Base-by-base conservation (phyloP, 2,113 vertebrate species). In the Dendropsophus ebraccatus region DNA sequence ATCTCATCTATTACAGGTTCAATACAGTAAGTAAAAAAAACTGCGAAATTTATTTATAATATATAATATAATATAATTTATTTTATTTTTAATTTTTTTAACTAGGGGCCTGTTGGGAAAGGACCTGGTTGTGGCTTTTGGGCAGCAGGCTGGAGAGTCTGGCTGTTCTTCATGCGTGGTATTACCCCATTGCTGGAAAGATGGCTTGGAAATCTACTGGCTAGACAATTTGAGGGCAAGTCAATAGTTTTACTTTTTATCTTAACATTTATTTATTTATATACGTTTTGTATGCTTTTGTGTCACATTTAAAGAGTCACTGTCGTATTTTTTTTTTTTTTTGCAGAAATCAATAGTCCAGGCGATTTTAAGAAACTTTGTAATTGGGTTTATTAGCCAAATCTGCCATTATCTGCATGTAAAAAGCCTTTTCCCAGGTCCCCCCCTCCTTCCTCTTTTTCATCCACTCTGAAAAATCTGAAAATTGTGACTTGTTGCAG, bases 111-210 rank as follows among this genome's bases (percentile, higher is more conserved):
- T 67, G 98, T 99, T 85, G 98, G 98, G 52, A 99, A 99, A 83
- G 98, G 98, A 87, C 98, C 98, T 75, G 98, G 98, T 86, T 99
- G 98, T 93, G 98, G 98, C 30, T 99, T 99, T 92, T 99, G 98
- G 98, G 98, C 97, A 87, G 95, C 98, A 1, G 98, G 98, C 32
- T 99, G 98, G 98, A 94, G 98, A 74, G 98, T 99, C n/a, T 99
- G 98, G 98, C 93, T 99, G 72, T 99, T 99, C 91, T 99, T 99
- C 90, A 99, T 99, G 98, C 95, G 98, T 60, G 98, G 98, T 62
- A 99, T 99, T 90, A 99, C 98, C 0, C 98, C 98, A 0, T 92
- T 99, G 91, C 90, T 99, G 90, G 98, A 99, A 88, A 95, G 98
- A 35, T 99, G 98, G 98, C 95, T 99, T 13, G 98, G 98, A 41